Evolutionary conservation across 2,888 invertebrate species (phyloP).

Genomic region (Neoaliturus tenellus): DNA sequence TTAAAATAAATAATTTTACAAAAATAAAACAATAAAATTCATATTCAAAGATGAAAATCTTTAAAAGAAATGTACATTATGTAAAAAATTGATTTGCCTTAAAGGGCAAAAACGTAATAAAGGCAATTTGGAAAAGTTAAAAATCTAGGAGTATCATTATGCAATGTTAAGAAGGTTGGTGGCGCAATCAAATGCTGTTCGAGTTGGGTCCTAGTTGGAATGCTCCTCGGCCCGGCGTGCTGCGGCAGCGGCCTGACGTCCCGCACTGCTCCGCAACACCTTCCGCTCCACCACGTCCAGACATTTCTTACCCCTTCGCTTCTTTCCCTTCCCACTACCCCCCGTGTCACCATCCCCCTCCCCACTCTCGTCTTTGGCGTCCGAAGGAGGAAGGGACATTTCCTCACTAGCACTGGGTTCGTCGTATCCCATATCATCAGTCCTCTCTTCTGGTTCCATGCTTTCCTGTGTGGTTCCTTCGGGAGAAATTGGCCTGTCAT

Average conservation of each 20-base stretch:
- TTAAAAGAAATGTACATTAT: not conserved
- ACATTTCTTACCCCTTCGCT: constrained; percentile 68
- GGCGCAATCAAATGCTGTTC: constrained; percentile 46
- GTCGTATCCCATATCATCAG: constrained; percentile 36
- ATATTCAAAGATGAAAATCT: not conserved
- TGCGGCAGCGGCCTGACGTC: constrained; percentile 78
- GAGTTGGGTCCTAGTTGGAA: constrained; percentile 56
- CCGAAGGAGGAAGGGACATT: constrained; percentile 56
- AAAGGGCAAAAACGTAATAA: not conserved
- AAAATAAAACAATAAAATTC: not conserved
- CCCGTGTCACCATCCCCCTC: constrained; percentile 59
- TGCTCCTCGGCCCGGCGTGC: constrained; percentile 71
- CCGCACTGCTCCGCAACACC: constrained; percentile 80
- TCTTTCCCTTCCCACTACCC: constrained; percentile 62
- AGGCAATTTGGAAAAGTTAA: not conserved
- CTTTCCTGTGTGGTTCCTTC: constrained; percentile 58
- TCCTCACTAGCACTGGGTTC: constrained; percentile 34
- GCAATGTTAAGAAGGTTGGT: constrained; percentile 13
- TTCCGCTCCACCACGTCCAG: constrained; percentile 77
- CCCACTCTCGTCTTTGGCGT: constrained; percentile 61
- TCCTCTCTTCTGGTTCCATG: constrained; percentile 55
- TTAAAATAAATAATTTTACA: not conserved
- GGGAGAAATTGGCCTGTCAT: constrained; percentile 30
- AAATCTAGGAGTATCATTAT: not conserved
- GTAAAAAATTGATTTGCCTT: not conserved